These are phyloP conservation scores for Choristoneura fumiferana DNA, from an alignment of 1,140 invertebrate genomes.

Conservation along the genomic window DNA sequence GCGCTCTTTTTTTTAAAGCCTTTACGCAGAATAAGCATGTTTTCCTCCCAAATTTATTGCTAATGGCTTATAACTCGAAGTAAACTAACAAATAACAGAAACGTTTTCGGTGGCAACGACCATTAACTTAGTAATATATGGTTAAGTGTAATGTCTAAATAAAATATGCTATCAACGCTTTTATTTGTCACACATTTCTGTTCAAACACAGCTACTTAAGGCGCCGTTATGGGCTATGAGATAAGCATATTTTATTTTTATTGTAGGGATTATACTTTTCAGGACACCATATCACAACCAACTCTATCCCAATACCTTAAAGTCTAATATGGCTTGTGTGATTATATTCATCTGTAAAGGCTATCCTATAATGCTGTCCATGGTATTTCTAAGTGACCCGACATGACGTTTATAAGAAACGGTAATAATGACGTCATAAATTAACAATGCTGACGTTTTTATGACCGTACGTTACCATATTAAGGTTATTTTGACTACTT, in stretches of 20 bases:
- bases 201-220: constrained; percentile 44
- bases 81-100: not conserved
- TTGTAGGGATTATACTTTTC: constrained; percentile 26
- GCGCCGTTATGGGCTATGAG: constrained; percentile 32
- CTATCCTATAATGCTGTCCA: not conserved
- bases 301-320: not conserved
- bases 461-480: constrained; percentile 2
- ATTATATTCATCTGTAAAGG: not conserved
- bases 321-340: not conserved
- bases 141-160: constrained; percentile 15
- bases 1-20: no score
- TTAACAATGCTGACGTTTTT: constrained; percentile 8
- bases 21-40: not conserved
- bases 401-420: constrained; percentile 15
- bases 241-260: constrained; percentile 60
- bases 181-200: constrained; percentile 51
- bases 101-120: not conserved
- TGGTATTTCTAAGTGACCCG: constrained; percentile 12
- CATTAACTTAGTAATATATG: constrained; percentile 10
- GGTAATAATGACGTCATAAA: constrained; percentile 9
- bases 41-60: not conserved
- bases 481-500: constrained; percentile 11
- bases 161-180: constrained; percentile 33
- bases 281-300: not conserved
- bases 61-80: not conserved